Percentiles rank a stretch among this genome's conserved stretches.
These are phyloP conservation scores for Poeciliopsis prolifica DNA, from an alignment of 2,113 vertebrate genomes.

Conservation along the genomic window DNA sequence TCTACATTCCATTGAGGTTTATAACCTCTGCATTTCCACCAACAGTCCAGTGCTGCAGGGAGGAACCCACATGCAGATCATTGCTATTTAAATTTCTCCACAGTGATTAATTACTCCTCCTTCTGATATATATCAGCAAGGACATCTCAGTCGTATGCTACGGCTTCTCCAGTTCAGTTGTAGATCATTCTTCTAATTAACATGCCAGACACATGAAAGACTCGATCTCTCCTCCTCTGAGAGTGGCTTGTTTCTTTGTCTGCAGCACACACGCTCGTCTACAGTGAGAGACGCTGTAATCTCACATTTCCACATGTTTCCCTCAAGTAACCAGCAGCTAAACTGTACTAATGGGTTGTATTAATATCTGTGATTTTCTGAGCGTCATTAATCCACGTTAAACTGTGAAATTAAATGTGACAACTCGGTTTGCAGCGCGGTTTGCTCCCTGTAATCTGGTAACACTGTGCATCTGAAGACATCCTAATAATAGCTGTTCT, in stretches of 20 bases:
- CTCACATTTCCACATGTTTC: constrained; percentile 56
- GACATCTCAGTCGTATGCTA: constrained; percentile 50
- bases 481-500: neutral
- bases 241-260: constrained; percentile 18
- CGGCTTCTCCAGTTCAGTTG: neutral
- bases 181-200: constrained; percentile 51
- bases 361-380: constrained; percentile 43
- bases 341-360: constrained; percentile 60
- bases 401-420: constrained; percentile 66
- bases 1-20: too few relatives aligned
- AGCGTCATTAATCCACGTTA: constrained; percentile 47
- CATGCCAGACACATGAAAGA: constrained; percentile 56
- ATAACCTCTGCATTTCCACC: too few relatives aligned
- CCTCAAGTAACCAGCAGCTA: constrained; percentile 61
- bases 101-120: constrained; percentile 31
- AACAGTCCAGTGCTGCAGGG: neutral
- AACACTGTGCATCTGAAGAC: constrained; percentile 1
- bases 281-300: constrained; percentile 56
- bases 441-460: constrained; percentile 33
- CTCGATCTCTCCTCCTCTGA: constrained; percentile 1
- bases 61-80: neutral
- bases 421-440: constrained; percentile 31
- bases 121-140: constrained; percentile 51
- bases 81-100: neutral
- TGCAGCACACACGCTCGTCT: constrained; percentile 36